Percentiles rank a stretch among this genome's conserved stretches.
These are phyloP conservation scores for Castor canadensis DNA, from an alignment of 2,113 vertebrate genomes.

Conservation along the genomic window DNA sequence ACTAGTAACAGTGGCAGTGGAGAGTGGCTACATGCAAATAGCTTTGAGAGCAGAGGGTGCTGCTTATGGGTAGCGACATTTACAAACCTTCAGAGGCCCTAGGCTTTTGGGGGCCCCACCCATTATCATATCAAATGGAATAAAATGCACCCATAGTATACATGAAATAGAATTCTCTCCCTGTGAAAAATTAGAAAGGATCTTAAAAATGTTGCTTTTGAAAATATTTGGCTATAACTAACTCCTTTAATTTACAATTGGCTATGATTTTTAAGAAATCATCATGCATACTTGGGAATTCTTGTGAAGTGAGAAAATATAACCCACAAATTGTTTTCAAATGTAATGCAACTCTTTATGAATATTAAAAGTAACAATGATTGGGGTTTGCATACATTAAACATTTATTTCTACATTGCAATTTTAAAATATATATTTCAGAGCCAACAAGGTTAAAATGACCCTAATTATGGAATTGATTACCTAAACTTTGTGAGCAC, in stretches of 20 bases:
- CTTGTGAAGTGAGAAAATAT: conserved; percentile 53
- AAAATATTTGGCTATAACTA: conserved; percentile 53
- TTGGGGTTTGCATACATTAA: conserved; percentile 56
- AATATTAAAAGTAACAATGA: conserved; percentile 54
- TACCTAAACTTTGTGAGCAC: conserved; percentile 21
- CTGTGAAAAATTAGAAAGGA: conserved; percentile 20
- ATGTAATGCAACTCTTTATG: conserved; percentile 44
- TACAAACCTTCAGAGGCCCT: not conserved
- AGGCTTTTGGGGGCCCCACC: not conserved
- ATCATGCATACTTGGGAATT: conserved; percentile 45
- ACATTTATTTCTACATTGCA: conserved; percentile 43
- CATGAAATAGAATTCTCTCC: conserved; percentile 40
- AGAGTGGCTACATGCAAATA: not conserved
- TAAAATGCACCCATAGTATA: not conserved
- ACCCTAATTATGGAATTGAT: conserved; percentile 43
- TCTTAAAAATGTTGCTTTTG: conserved; percentile 51
- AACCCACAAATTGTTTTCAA: conserved; percentile 59
- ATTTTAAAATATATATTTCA: conserved; percentile 28
- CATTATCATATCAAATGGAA: conserved; percentile 50
- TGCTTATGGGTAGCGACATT: not conserved
- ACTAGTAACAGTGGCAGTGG: not conserved
- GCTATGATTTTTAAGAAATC: conserved; percentile 52
- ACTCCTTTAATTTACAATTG: conserved; percentile 51
- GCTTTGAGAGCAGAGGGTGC: not conserved
- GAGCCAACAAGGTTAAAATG: conserved; percentile 45